phyloP scores from a whole-genome alignment of 2,797 vertebrate genomes.

The Spheniscus humboldti region DNA sequence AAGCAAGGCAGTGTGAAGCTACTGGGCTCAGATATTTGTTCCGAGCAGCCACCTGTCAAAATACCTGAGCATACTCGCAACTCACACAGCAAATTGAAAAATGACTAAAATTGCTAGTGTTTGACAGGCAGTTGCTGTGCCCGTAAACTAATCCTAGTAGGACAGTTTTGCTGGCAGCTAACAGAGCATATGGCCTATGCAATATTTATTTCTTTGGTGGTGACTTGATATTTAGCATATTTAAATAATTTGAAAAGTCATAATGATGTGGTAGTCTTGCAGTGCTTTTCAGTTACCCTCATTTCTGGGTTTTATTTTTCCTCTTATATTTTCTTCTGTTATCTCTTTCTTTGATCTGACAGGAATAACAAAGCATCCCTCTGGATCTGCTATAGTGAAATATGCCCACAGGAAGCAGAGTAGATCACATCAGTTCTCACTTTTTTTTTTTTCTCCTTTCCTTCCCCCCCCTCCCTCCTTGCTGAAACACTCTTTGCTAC shows the following conservation, averaged over 20 bases:
- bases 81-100: conserved; percentile 31
- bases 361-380: conserved; percentile 66
- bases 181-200: conserved; percentile 69
- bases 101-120: conserved; percentile 31
- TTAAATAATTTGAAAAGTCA: conserved; percentile 53
- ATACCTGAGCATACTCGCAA: neutral
- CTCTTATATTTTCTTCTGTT: conserved; percentile 55
- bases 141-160: conserved; percentile 63
- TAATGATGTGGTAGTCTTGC: conserved; percentile 24
- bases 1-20: neutral
- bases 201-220: conserved; percentile 74
- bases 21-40: conserved; percentile 4
- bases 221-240: conserved; percentile 48
- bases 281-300: conserved; percentile 25
- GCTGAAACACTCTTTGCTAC: conserved; percentile 65
- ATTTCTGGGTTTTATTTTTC: conserved; percentile 53
- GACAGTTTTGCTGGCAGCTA: conserved; percentile 62
- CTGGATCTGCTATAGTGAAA: conserved; percentile 59
- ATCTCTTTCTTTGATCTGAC: conserved; percentile 71
- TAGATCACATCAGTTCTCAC: conserved; percentile 66
- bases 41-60: neutral
- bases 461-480: neutral
- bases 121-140: conserved; percentile 18
- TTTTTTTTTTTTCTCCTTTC: neutral
- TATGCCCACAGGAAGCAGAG: conserved; percentile 67